Evolutionary conservation across 2,888 invertebrate species (phyloP), one percentile per base, ranked within the genome.

Genomic region (Seira musarum): DNA sequence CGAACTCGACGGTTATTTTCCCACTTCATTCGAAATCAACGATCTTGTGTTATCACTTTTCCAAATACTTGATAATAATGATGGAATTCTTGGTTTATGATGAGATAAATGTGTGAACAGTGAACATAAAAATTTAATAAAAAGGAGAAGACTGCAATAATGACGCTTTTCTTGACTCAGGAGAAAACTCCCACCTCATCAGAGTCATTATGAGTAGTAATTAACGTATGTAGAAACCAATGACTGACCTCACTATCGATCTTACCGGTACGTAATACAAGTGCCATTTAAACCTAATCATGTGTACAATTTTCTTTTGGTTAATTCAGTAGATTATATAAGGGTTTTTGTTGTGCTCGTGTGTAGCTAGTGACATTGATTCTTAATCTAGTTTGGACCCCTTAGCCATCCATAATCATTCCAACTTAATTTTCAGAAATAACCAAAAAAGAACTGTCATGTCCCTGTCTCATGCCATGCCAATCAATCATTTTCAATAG

Each of bases 401-500:
- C 6, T 57, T 57, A 57, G 17, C 57, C 17, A 40, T 40, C 40
- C 57, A 17, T 57, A 57, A 57, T 57, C 5, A 57, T 57, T 57
- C 57, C 57, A 40, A 8, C 6, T 40, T 40, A 6, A 40, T 40
- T 57, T 57, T 57, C n/a, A 5, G n/a, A 10, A 57, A 57, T 13
- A 57, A 57, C n/a, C 57, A 57, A 57, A 57, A n/a, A n/a, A 5
- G n/a, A 57, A 57, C 57, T 57, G 57, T 57, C 57, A 57, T 57
- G 57, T 57, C 17, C 57, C 17, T 57, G 57, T 57, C 57, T 57
- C 57, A 57, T 57, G 57, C 57, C 17, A 57, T 57, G 57, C 57
- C 57, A 57, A 57, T 57, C 57, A 57, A 57, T 57, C 57, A 57
- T 57, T 57, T 57, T n/a, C n/a, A n/a, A n/a, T n/a, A n/a, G n/a